phyloP scores from a whole-genome alignment of 2,113 vertebrate species.

The Herpetotheres cachinnans region DNA sequence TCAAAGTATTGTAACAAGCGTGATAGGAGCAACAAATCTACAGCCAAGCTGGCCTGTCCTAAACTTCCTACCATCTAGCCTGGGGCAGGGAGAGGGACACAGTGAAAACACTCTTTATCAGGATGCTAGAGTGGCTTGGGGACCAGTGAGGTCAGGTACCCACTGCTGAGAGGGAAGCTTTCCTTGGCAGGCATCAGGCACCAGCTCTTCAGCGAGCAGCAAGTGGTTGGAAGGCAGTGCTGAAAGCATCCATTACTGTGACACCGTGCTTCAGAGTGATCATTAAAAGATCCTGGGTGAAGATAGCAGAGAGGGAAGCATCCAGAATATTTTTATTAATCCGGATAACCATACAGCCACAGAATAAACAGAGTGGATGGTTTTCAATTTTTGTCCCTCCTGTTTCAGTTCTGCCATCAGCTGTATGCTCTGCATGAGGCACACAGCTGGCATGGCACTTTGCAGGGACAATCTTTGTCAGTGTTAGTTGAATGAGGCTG shows the following conservation, averaged over 20 bases:
- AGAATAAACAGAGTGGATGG: neutral
- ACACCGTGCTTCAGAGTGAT: neutral
- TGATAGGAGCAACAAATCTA: neutral
- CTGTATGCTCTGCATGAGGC: neutral
- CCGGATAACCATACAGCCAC: neutral
- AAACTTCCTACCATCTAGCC: neutral
- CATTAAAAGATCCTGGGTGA: neutral
- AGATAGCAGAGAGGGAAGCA: neutral
- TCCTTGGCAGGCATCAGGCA: neutral
- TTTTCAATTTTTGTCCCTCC: neutral
- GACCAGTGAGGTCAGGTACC: neutral
- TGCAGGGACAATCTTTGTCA: fast-evolving
- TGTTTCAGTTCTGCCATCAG: neutral
- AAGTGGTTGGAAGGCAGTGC: neutral
- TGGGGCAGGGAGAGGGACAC: neutral
- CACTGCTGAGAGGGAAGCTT: neutral
- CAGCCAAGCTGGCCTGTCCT: neutral
- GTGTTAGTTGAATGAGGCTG: neutral
- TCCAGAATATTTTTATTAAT: neutral
- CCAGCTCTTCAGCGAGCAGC: neutral
- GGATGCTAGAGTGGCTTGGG: neutral
- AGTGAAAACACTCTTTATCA: neutral
- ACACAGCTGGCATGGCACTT: neutral
- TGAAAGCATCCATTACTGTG: neutral
- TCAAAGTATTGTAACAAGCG: neutral